These are phyloP conservation scores for Nothoprocta perdicaria DNA, from an alignment of 2,113 vertebrate genomes.

Conservation along the genomic window DNA sequence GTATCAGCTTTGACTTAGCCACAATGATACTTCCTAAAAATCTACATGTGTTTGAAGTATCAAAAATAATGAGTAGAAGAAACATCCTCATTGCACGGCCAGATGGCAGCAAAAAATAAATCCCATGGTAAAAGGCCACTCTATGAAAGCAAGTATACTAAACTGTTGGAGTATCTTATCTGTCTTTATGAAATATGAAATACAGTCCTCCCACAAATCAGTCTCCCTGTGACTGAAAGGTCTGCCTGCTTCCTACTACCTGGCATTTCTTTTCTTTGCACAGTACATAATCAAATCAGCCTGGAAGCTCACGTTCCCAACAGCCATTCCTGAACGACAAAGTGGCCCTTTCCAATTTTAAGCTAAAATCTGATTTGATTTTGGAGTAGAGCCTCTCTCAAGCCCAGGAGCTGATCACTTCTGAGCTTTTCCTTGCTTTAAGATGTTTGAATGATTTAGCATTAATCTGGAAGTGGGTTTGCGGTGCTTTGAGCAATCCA, in stretches of 20 bases:
- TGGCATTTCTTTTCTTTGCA: background rate
- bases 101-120: background rate
- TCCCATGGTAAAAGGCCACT: background rate
- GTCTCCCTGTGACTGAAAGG: accelerated
- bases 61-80: background rate
- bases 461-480: background rate
- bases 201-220: background rate
- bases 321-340: background rate
- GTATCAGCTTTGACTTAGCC: background rate
- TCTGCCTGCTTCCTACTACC: background rate
- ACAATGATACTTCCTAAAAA: background rate
- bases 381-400: background rate
- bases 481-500: background rate
- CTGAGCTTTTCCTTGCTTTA: background rate
- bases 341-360: background rate
- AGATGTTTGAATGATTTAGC: background rate
- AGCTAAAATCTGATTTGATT: background rate
- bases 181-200: background rate
- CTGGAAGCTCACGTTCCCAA: background rate
- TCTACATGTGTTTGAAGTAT: background rate
- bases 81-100: background rate
- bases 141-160: background rate
- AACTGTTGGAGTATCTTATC: background rate
- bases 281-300: background rate
- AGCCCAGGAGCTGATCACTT: background rate